Evolutionary conservation across 2,113 vertebrate species (phyloP).

Genomic region (Microtus montanus): DNA sequence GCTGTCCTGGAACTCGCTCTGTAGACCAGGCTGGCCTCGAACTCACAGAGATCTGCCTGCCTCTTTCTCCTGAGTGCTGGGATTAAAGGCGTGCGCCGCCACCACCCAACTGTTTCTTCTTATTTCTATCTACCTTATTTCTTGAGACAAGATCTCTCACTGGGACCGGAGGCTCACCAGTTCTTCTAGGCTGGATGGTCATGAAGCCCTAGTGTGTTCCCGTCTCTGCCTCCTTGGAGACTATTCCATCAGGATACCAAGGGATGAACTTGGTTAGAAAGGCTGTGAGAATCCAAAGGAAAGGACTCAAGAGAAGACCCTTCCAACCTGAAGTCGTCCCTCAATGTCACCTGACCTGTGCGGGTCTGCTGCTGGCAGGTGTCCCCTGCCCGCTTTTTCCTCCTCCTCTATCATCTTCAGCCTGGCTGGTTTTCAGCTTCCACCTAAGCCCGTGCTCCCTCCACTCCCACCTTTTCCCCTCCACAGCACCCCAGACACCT

Average conservation of each 20-base stretch:
- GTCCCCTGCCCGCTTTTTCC: not conserved
- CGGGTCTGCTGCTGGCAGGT: rapidly evolving
- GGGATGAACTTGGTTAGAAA: not conserved
- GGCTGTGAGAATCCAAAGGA: not conserved
- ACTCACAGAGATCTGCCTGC: not conserved
- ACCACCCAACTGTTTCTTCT: not conserved
- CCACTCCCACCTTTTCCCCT: not conserved
- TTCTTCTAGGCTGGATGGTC: not conserved
- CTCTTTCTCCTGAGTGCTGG: not conserved
- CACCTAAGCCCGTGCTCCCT: not conserved
- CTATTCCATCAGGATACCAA: not conserved
- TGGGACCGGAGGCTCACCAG: not conserved
- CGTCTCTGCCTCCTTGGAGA: not conserved
- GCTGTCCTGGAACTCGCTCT: not conserved
- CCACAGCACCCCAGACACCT: not conserved
- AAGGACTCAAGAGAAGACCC: not conserved
- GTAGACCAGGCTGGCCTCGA: not conserved
- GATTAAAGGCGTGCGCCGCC: not conserved
- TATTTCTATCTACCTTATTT: not conserved
- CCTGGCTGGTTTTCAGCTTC: not conserved
- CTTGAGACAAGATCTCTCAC: not conserved
- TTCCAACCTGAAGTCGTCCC: not conserved
- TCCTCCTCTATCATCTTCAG: not conserved
- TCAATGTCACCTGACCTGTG: no score
- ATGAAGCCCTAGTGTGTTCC: not conserved